phyloP scores from a whole-genome alignment of 2,113 vertebrate species.

The Neodon shergylaensis region DNA sequence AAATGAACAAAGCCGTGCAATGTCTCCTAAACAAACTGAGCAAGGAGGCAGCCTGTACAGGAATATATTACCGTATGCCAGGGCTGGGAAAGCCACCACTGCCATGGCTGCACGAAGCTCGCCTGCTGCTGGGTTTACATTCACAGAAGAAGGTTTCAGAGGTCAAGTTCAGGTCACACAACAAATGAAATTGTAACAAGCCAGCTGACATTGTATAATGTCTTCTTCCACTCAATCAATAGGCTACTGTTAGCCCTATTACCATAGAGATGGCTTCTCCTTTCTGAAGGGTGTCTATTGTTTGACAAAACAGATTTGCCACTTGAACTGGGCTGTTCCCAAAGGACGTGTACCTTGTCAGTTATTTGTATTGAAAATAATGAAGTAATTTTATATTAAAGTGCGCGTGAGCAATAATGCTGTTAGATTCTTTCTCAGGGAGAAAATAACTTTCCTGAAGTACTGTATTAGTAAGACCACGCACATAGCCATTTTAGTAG shows the following conservation, averaged over 20 bases:
- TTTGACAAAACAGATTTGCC: slow-evolving; percentile 89
- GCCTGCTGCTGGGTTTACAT: slow-evolving; percentile 79
- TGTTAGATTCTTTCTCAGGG: slow-evolving; percentile 29
- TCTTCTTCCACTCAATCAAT: slow-evolving; percentile 91
- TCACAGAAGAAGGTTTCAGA: slow-evolving; percentile 87
- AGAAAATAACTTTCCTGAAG: slow-evolving; percentile 69
- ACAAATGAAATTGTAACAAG: slow-evolving; percentile 92
- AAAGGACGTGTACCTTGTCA: slow-evolving; percentile 89
- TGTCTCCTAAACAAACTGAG: slow-evolving; percentile 66
- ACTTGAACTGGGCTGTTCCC: slow-evolving; percentile 89
- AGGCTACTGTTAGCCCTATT: slow-evolving; percentile 89
- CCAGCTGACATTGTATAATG: slow-evolving; percentile 90
- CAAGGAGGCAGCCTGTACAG: slow-evolving; percentile 58
- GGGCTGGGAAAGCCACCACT: slow-evolving; percentile 60
- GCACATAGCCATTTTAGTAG: background rate
- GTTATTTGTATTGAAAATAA: slow-evolving; percentile 88
- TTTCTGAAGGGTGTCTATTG: slow-evolving; percentile 88
- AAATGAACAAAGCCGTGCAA: slow-evolving; percentile 77
- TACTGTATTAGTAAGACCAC: slow-evolving; percentile 29
- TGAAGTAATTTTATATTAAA: slow-evolving; percentile 86
- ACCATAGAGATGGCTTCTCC: slow-evolving; percentile 91
- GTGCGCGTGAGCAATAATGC: slow-evolving; percentile 65
- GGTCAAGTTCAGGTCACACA: slow-evolving; percentile 90
- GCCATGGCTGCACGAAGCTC: slow-evolving; percentile 71
- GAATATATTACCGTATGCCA: slow-evolving; percentile 55